Percentiles rank a stretch among this genome's conserved stretches.
phyloP scores from a whole-genome alignment of 2,113 vertebrate genomes.

The Micromys minutus region DNA sequence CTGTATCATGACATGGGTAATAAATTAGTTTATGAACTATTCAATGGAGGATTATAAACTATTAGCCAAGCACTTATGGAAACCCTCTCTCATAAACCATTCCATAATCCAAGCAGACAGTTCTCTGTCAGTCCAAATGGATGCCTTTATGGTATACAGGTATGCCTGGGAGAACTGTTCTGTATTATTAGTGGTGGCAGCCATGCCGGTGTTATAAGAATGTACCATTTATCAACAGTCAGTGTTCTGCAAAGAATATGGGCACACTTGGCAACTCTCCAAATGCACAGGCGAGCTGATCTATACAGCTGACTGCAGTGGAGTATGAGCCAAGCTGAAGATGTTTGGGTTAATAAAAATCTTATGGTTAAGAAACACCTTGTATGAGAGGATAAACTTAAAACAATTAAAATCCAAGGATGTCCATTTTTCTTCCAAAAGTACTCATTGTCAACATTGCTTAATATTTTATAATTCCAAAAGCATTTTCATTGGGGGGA shows the following conservation, averaged over 20 bases:
- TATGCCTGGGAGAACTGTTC: background rate
- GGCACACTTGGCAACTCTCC: conserved; percentile 9
- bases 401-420: conserved; percentile 55
- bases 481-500: background rate
- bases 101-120: conserved; percentile 52
- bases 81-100: conserved; percentile 54
- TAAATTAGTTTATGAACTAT: conserved; percentile 64
- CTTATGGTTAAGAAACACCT: background rate
- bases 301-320: background rate
- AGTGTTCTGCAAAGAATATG: conserved; percentile 24
- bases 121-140: conserved; percentile 63
- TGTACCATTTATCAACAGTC: conserved; percentile 45
- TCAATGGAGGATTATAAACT: conserved; percentile 64
- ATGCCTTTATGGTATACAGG: conserved; percentile 44
- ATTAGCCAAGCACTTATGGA: conserved; percentile 59
- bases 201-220: background rate
- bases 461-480: conserved; percentile 40
- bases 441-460: background rate
- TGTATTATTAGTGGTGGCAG: conserved; percentile 45
- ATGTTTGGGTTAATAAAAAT: conserved; percentile 41
- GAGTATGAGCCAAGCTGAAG: background rate
- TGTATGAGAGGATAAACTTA: background rate
- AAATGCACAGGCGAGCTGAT: background rate
- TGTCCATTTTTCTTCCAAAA: background rate
- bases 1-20: conserved; percentile 46